Evolutionary conservation across 2,797 vertebrate genomes (phyloP), one percentile per base, ranked within the genome.

Genomic region (Basileuterus tristriatus): DNA sequence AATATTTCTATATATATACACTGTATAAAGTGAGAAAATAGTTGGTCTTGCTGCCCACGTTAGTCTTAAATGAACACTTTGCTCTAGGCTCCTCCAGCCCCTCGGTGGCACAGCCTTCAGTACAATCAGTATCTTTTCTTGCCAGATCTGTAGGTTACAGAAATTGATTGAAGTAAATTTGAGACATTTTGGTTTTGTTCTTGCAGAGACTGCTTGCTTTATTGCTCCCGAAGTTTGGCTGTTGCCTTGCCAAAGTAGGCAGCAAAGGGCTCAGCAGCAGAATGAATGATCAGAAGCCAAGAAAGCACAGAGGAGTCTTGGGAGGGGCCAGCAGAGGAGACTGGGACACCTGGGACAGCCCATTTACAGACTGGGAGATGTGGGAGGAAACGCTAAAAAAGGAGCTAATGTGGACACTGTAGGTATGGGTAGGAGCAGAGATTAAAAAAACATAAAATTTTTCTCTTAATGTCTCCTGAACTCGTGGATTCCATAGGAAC

Each of bases 401-500:
- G 30, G 53, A 67, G 49, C 29, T 36, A 29, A 30, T 1, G 2
- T n/a, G 68, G 46, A 37, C 36, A 12, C 14, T 43, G 1, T 7
- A 36, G n/a, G 11, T 41, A 21, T 0, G 2, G 4, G 17, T 68
- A 22, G 36, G 55, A 80, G 17, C 14, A 83, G 50, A 76, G n/a
- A 76, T 71, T 41, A 63, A 85, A 75, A 59, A 55, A 58, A 16
- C 6, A 49, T 5, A 23, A 21, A 67, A 3, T 4, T n/a, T 85
- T 93, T 74, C 49, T 16, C 1, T 15, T 46, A 46, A 6, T 53
- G 47, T 26, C 32, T 74, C 69, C 75, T 83, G 37, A 52, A 56
- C 16, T 68, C 0, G 0, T 12, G 41, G 64, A 39, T 50, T 58
- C 49, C 30, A 22, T 0, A 2, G 36, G 37, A 87, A n/a, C 5